A percentile compares a stretch with the other conserved stretches of the same genome.
phyloP scores from a whole-genome alignment of 2,797 vertebrate genomes.

The Garrulus glandarius region DNA sequence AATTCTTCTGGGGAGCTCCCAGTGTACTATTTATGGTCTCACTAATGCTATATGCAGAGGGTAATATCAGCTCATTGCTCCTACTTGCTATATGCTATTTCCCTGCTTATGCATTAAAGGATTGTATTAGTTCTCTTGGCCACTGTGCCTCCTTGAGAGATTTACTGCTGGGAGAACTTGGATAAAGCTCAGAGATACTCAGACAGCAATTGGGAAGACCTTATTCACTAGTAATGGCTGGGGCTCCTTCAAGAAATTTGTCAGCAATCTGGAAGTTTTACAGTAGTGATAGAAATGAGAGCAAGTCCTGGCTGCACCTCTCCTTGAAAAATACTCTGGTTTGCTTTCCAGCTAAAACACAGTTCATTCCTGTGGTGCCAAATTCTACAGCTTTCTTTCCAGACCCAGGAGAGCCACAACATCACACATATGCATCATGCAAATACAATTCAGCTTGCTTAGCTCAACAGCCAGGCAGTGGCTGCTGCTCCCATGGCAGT shows the following conservation, averaged over 20 bases:
- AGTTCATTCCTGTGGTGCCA: not conserved
- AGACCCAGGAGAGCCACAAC: not conserved
- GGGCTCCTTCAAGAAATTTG: not conserved
- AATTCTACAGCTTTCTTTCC: not conserved
- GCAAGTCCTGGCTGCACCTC: not conserved
- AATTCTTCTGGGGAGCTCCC: constrained; percentile 1
- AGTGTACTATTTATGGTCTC: not conserved
- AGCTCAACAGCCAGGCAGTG: not conserved
- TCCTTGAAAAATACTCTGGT: not conserved
- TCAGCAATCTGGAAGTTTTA: constrained; percentile 12
- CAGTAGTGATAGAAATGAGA: not conserved
- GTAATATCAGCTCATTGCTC: constrained; percentile 4
- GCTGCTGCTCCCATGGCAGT: not conserved
- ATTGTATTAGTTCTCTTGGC: not conserved
- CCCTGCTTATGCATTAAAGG: not conserved
- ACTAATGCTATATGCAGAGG: constrained; percentile 8
- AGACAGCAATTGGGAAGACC: not conserved
- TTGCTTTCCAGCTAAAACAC: constrained; percentile 17
- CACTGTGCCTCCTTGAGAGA: not conserved
- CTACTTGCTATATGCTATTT: not conserved
- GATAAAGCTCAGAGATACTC: not conserved
- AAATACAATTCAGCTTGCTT: not conserved
- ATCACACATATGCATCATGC: not conserved
- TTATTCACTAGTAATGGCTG: not conserved
- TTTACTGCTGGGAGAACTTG: constrained; percentile 17